Conservation (phyloP, 2,797 vertebrate genomes). For the Rhabdophis nuchalis region DNA sequence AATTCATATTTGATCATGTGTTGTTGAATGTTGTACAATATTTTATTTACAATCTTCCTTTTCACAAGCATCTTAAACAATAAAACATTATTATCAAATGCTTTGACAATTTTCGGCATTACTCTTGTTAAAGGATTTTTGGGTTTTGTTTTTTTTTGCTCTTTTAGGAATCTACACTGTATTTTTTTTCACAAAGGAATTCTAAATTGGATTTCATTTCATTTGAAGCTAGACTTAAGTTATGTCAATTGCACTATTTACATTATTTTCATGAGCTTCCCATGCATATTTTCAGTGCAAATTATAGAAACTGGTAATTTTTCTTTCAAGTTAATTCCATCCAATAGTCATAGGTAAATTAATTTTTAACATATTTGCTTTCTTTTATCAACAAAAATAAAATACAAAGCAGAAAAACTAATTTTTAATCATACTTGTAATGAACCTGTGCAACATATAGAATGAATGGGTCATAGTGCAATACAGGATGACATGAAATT, state of each 20-base stretch:
- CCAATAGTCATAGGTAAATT: neutral
- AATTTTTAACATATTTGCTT: neutral
- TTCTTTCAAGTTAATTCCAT: neutral
- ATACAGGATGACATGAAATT: neutral
- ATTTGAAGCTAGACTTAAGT: neutral
- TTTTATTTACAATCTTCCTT: neutral
- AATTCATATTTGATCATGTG: neutral
- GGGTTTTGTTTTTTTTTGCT: neutral
- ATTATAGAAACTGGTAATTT: neutral
- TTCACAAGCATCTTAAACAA: neutral
- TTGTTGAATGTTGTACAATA: neutral
- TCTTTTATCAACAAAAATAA: neutral
- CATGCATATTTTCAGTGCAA: neutral
- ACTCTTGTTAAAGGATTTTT: neutral
- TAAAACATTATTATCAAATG: neutral
- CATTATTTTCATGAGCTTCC: neutral
- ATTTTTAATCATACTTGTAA: neutral
- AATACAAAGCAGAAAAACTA: neutral
- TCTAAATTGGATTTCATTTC: neutral
- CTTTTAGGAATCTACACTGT: neutral
- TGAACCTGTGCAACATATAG: neutral
- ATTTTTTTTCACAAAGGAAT: neutral
- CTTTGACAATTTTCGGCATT: constrained; percentile 1
- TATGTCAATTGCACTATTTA: neutral
- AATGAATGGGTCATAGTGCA: neutral